A percentile compares a stretch with the other conserved stretches of the same genome.
phyloP scores from a whole-genome alignment of 2,113 vertebrate species.

The Bagarius yarrelli region DNA sequence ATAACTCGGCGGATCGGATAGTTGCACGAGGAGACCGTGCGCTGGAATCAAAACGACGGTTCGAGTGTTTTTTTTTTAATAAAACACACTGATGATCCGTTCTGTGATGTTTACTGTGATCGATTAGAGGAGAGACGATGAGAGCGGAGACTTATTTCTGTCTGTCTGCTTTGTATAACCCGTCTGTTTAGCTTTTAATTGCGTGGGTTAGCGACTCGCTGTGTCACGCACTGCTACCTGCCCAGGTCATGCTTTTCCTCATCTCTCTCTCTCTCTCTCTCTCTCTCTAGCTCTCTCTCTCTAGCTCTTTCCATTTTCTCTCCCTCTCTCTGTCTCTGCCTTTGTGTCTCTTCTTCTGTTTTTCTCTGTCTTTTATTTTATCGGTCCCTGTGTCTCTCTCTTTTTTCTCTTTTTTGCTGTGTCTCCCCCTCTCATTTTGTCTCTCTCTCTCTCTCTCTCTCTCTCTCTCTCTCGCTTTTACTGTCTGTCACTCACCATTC shows the following conservation, averaged over 20 bases:
- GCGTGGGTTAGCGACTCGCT: not conserved
- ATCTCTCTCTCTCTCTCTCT: not conserved
- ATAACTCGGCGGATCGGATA: constrained; percentile 95
- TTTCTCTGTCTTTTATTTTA: too few species aligned
- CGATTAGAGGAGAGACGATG: not conserved
- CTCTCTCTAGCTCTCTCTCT: not conserved
- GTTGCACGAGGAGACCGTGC: constrained; percentile 83
- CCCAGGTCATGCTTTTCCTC: constrained; percentile 12
- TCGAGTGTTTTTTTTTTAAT: constrained; percentile 39
- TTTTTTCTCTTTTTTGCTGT: not conserved
- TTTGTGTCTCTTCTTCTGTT: too few species aligned
- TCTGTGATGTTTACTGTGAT: not conserved
- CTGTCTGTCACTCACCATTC: too few species aligned
- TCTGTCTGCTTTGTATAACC: not conserved
- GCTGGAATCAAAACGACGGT: constrained; percentile 76
- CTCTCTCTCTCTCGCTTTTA: not conserved
- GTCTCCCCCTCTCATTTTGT: not conserved
- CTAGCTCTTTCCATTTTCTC: too few species aligned
- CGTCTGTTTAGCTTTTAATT: not conserved
- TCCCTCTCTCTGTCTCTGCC: too few species aligned
- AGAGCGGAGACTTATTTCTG: not conserved
- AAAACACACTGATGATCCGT: not conserved
- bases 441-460: not conserved
- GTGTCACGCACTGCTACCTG: constrained; percentile 30
- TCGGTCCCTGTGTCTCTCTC: too few species aligned